phyloP scores from a whole-genome alignment of 2,113 vertebrate species.

The Aptenodytes patagonicus region DNA sequence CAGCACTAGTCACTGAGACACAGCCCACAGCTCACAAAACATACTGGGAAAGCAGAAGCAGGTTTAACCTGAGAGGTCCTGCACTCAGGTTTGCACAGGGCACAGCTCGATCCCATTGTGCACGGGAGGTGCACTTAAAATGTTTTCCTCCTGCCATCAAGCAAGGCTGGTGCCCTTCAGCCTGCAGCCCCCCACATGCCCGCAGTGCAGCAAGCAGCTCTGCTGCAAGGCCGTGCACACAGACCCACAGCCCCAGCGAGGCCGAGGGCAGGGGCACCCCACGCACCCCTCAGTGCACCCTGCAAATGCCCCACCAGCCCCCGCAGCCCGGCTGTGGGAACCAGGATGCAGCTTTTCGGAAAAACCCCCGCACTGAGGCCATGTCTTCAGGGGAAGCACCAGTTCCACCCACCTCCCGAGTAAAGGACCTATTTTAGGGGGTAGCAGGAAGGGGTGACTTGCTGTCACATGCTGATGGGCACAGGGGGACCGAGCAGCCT shows the following conservation, averaged over 20 bases:
- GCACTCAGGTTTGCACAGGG: not conserved
- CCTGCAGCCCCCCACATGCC: not conserved
- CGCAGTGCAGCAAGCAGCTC: rapidly evolving
- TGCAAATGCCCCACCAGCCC: not conserved
- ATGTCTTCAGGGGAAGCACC: rapidly evolving
- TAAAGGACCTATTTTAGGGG: rapidly evolving
- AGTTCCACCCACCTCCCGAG: rapidly evolving
- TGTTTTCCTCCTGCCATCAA: rapidly evolving
- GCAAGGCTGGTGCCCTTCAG: not conserved
- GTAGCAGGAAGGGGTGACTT: not conserved
- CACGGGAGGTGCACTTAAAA: rapidly evolving
- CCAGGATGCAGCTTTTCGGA: not conserved
- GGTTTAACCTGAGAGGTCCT: not conserved
- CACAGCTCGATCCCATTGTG: rapidly evolving
- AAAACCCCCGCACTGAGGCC: rapidly evolving
- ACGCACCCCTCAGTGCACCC: not conserved
- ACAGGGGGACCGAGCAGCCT: rapidly evolving
- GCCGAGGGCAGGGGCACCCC: not conserved
- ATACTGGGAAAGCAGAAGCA: rapidly evolving
- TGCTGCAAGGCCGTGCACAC: not conserved
- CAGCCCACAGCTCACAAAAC: not conserved
- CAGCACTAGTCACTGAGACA: not conserved
- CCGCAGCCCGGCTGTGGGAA: not conserved
- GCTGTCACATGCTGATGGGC: not conserved
- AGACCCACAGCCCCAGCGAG: rapidly evolving